Evolutionary conservation across 2,888 invertebrate genomes (phyloP).

Genomic region (Andrena praecox): DNA sequence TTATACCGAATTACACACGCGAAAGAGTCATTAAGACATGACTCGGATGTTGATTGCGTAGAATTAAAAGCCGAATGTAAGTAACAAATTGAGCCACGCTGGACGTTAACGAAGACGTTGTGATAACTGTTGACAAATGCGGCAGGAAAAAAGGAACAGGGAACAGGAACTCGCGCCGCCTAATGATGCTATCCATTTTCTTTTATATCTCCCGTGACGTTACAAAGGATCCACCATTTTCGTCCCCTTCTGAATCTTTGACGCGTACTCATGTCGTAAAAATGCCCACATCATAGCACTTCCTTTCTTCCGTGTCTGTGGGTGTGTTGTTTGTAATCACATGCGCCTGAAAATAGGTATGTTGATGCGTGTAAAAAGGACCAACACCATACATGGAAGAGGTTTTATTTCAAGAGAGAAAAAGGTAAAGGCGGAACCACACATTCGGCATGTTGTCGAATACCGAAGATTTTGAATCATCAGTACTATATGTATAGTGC

Average conservation of each 20-base stretch:
- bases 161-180: conserved; percentile 78
- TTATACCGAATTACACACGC: conserved; percentile 53
- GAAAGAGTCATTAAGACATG: conserved; percentile 49
- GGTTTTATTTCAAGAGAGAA: too few relatives aligned
- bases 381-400: too few relatives aligned
- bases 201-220: conserved; percentile 84
- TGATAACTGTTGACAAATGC: conserved; percentile 83
- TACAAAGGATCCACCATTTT: conserved; percentile 80
- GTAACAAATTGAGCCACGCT: conserved; percentile 72
- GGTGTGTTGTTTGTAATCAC: background rate
- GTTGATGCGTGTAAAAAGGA: too few relatives aligned
- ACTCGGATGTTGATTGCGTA: conserved; percentile 48
- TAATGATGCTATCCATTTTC: conserved; percentile 85
- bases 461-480: too few relatives aligned
- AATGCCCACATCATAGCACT: conserved; percentile 42
- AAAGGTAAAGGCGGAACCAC: too few relatives aligned
- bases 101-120: conserved; percentile 83
- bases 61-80: conserved; percentile 27
- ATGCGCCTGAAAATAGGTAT: conserved; percentile 26
- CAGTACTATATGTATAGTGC: too few relatives aligned
- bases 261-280: conserved; percentile 52
- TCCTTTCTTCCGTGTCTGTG: background rate
- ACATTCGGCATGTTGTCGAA: too few relatives aligned
- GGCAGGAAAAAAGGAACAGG: conserved; percentile 66
- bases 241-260: conserved; percentile 46